phyloP scores from a whole-genome alignment of 2,888 invertebrate genomes.

The Sialis lutaria region DNA sequence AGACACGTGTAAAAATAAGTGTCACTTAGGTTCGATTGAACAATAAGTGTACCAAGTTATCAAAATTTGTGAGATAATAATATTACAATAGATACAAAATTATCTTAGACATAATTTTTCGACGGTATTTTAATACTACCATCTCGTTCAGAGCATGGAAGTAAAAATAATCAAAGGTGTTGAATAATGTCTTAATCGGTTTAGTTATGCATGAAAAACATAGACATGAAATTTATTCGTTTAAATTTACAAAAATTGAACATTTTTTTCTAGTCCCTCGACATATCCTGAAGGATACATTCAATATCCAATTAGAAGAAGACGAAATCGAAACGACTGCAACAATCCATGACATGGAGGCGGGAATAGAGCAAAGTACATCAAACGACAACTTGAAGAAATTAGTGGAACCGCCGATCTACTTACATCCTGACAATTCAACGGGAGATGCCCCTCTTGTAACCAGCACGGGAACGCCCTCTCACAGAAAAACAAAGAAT shows the following conservation, averaged over 20 bases:
- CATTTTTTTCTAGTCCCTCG: conserved; percentile 47
- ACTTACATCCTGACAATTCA: conserved; percentile 19
- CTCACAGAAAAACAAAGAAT: conserved; percentile 17
- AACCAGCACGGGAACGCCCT: conserved; percentile 17
- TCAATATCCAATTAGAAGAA: conserved; percentile 59
- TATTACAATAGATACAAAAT: no score
- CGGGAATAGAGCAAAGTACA: conserved; percentile 30
- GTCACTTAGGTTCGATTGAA: no score
- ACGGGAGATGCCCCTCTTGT: conserved; percentile 18
- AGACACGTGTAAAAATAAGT: no score
- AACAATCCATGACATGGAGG: conserved; percentile 27
- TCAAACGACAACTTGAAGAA: conserved; percentile 32
- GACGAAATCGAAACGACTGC: conserved; percentile 43
- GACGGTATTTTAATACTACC: no score
- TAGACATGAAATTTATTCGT: no score
- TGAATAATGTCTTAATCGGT: no score
- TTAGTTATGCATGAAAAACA: no score
- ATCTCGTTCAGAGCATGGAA: no score
- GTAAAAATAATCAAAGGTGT: no score
- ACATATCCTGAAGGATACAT: conserved; percentile 66
- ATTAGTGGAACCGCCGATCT: conserved; percentile 36
- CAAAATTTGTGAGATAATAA: no score
- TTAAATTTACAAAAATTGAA: not conserved
- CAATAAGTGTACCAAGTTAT: no score
- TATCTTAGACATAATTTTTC: no score